These are phyloP conservation scores for Punctoribates punctum DNA, from an alignment of 2,888 invertebrate species.

Conservation along the genomic window DNA sequence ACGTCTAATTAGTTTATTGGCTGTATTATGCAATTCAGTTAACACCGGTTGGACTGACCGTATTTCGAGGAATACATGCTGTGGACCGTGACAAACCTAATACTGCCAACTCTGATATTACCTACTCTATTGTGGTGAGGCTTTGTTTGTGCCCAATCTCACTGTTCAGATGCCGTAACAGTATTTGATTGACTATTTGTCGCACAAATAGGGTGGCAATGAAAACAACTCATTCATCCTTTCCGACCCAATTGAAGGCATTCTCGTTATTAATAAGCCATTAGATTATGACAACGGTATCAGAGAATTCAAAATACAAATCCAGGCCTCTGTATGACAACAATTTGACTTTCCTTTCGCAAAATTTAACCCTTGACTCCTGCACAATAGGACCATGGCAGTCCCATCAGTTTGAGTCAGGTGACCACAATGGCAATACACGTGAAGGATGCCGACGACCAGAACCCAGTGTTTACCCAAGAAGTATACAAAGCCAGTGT, in stretches of 20 bases:
- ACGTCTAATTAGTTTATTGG: neutral
- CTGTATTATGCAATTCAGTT: slow-evolving; percentile 46
- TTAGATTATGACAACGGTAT: slow-evolving; percentile 78
- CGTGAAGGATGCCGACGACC: slow-evolving; percentile 59
- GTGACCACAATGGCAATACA: slow-evolving; percentile 68
- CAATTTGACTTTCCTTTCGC: neutral
- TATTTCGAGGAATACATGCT: slow-evolving; percentile 75
- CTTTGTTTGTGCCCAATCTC: slow-evolving; percentile 20
- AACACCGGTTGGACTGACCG: slow-evolving; percentile 65
- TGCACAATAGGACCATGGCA: slow-evolving; percentile 68
- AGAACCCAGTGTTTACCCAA: slow-evolving; percentile 64
- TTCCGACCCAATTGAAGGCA: slow-evolving; percentile 50
- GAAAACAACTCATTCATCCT: slow-evolving; percentile 50
- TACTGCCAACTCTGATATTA: slow-evolving; percentile 51
- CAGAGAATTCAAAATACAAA: slow-evolving; percentile 66
- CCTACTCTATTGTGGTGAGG: slow-evolving; percentile 50
- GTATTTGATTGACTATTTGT: slow-evolving; percentile 21
- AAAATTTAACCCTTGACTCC: neutral
- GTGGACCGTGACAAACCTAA: slow-evolving; percentile 67
- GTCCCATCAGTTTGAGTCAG: slow-evolving; percentile 65
- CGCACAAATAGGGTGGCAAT: slow-evolving; percentile 49
- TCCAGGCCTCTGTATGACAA: slow-evolving; percentile 68
- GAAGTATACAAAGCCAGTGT: slow-evolving; percentile 74
- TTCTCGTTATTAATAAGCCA: slow-evolving; percentile 66
- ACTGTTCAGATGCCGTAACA: slow-evolving; percentile 23